These are phyloP conservation scores for Coenonympha arcania DNA, from an alignment of 2,888 invertebrate species.

Conservation along the genomic window DNA sequence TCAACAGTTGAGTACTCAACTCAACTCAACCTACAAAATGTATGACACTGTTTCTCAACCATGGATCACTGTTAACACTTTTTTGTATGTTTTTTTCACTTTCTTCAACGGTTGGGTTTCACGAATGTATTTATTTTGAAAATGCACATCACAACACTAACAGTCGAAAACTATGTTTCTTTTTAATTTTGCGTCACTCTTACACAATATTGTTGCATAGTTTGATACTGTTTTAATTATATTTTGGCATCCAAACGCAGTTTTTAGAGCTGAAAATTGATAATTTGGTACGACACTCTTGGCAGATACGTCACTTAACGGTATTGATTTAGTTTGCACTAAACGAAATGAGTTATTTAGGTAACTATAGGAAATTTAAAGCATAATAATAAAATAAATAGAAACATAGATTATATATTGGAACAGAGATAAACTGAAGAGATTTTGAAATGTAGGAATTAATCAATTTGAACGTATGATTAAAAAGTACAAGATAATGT, in stretches of 20 bases:
- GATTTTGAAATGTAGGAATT: too few relatives aligned
- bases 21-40: background rate
- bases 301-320: conserved; percentile 12
- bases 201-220: conserved; percentile 6
- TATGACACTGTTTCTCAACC: conserved; percentile 1
- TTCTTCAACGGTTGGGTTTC: conserved; percentile 6
- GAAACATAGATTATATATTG: too few relatives aligned
- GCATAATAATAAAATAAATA: too few relatives aligned
- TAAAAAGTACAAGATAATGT: background rate
- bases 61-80: background rate
- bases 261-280: conserved; percentile 16
- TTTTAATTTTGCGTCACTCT: background rate
- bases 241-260: conserved; percentile 13
- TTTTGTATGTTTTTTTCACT: background rate
- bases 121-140: conserved; percentile 10
- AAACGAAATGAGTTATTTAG: background rate
- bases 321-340: background rate
- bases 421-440: too few relatives aligned
- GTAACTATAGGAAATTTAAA: too few relatives aligned
- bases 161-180: background rate
- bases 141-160: conserved; percentile 17
- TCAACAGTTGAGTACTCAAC: background rate
- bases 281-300: conserved; percentile 15
- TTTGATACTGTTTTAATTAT: background rate
- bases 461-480: too few relatives aligned